Evolutionary conservation across 2,888 invertebrate species (phyloP).

Genomic region (Macrophya annulata): DNA sequence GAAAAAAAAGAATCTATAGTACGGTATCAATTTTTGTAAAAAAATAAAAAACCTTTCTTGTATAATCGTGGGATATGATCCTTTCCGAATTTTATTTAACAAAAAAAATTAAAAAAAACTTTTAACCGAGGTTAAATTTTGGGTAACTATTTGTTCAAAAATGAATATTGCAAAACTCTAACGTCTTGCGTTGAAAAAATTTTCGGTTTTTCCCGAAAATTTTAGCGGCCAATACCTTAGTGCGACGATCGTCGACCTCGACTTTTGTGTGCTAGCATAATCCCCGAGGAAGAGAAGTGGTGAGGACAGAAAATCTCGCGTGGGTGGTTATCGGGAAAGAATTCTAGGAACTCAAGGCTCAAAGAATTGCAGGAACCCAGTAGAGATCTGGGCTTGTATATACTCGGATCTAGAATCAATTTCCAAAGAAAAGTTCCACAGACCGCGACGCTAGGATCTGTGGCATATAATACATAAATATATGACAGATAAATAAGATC

Average conservation of each 20-base stretch:
- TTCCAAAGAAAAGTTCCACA: slow-evolving; percentile 19
- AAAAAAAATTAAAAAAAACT: background rate
- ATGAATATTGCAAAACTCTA: background rate
- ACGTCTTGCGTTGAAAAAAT: background rate
- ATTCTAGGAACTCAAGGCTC: slow-evolving; percentile 26
- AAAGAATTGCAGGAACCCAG: slow-evolving; percentile 23
- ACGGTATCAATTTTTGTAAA: background rate
- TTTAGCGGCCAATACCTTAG: background rate
- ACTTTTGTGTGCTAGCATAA: slow-evolving; percentile 7
- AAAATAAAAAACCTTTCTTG: background rate
- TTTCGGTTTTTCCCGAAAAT: background rate
- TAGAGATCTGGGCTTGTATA: background rate
- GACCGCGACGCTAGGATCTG: background rate
- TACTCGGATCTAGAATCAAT: slow-evolving; percentile 45
- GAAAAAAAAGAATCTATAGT: background rate
- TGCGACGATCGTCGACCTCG: background rate
- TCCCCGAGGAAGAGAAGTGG: slow-evolving; percentile 22
- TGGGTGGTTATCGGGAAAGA: slow-evolving; percentile 49
- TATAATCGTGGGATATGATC: background rate
- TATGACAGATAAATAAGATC: background rate
- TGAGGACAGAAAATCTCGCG: slow-evolving; percentile 43
- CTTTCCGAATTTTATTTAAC: background rate
- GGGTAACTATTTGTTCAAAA: background rate
- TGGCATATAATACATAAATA: slow-evolving; percentile 13
- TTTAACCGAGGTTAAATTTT: background rate